These are phyloP conservation scores for Leptinotarsa juncta DNA, from an alignment of 2,888 invertebrate species.

Conservation along the genomic window DNA sequence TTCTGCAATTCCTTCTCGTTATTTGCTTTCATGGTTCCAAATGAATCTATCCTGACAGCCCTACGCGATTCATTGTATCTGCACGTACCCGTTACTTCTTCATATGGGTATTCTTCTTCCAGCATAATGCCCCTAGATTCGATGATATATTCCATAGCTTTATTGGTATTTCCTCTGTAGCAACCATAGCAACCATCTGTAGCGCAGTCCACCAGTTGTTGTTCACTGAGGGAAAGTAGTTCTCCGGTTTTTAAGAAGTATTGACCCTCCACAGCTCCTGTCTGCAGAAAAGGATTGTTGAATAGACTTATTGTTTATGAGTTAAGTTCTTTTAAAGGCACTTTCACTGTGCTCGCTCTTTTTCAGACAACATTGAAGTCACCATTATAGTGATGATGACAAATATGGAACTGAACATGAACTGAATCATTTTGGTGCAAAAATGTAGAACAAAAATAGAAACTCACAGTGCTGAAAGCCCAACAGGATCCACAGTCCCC, in stretches of 20 bases:
- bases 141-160: conserved; percentile 83
- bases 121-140: conserved; percentile 79
- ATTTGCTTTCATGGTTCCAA: too few species aligned
- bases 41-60: too few species aligned
- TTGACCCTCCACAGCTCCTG: conserved; percentile 89
- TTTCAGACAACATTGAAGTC: too few species aligned
- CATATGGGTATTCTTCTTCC: conserved; percentile 88
- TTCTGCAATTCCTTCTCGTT: too few species aligned
- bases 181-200: conserved; percentile 90
- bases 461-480: conserved; percentile 17
- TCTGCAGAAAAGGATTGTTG: conserved; percentile 67
- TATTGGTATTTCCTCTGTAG: conserved; percentile 81
- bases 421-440: neutral
- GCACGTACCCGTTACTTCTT: conserved; percentile 79
- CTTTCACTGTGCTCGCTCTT: neutral
- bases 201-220: conserved; percentile 88
- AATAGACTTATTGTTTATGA: neutral
- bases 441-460: neutral
- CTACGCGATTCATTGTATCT: conserved; percentile 52
- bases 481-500: conserved; percentile 5
- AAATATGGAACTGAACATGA: too few species aligned
- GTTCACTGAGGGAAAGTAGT: conserved; percentile 87
- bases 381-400: too few species aligned
- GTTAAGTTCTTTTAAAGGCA: neutral
- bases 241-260: conserved; percentile 82